Evolutionary conservation across 2,888 invertebrate genomes (phyloP).

Genomic region (Eucera pruinosa): DNA sequence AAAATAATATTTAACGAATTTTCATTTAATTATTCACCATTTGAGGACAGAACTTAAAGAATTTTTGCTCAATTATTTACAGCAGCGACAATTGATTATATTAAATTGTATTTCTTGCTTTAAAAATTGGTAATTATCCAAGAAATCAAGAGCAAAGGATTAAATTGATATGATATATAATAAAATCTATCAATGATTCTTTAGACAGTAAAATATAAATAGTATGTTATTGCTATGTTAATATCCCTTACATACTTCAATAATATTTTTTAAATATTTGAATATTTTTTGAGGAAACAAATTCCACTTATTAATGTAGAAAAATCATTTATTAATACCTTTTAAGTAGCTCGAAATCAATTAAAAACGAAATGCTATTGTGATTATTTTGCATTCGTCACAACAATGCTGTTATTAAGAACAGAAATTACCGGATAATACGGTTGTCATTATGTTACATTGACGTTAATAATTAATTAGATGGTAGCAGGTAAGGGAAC

Average conservation of each 20-base stretch:
- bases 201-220: neutral
- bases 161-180: no score
- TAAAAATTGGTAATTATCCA: no score
- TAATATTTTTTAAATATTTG: neutral
- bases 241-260: neutral
- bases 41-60: no score
- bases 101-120: no score
- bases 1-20: no score
- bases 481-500: neutral
- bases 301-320: no score
- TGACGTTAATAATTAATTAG: conserved; percentile 17
- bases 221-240: neutral
- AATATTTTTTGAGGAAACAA: neutral
- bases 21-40: no score
- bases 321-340: neutral
- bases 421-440: neutral
- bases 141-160: no score
- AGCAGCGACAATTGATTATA: no score
- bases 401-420: neutral
- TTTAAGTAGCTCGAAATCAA: neutral
- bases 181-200: no score
- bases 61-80: no score
- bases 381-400: neutral
- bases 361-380: neutral
- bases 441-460: conserved; percentile 9